These are phyloP conservation scores for Oxyura jamaicensis DNA, from an alignment of 2,113 vertebrate species.

Conservation along the genomic window DNA sequence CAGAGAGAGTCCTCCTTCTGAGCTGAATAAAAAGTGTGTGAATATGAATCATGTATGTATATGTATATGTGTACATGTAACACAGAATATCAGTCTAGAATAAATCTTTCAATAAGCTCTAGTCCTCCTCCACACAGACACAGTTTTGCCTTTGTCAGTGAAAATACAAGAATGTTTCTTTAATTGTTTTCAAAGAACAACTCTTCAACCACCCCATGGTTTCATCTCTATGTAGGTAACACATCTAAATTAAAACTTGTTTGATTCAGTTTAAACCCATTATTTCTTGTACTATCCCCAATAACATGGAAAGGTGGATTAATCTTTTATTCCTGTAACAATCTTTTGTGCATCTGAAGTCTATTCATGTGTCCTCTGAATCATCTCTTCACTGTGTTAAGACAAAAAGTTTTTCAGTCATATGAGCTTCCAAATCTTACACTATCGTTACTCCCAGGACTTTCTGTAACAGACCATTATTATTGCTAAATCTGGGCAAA, in stretches of 20 bases:
- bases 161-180: background rate
- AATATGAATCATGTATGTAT: background rate
- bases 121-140: background rate
- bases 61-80: background rate
- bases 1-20: background rate
- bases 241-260: background rate
- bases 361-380: background rate
- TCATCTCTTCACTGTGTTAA: background rate
- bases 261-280: background rate
- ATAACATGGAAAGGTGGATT: background rate
- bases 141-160: background rate
- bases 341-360: background rate
- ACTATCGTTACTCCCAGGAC: background rate
- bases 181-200: background rate
- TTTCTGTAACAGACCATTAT: background rate
- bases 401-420: background rate
- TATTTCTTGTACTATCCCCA: background rate
- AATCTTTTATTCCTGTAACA: background rate
- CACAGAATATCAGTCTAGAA: background rate
- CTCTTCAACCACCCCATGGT: background rate
- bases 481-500: background rate
- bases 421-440: background rate
- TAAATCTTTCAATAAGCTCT: background rate
- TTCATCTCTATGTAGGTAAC: background rate
- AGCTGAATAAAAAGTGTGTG: background rate